Base-by-base conservation (phyloP, 1,140 invertebrate species). In the Laupala kohalensis region DNA sequence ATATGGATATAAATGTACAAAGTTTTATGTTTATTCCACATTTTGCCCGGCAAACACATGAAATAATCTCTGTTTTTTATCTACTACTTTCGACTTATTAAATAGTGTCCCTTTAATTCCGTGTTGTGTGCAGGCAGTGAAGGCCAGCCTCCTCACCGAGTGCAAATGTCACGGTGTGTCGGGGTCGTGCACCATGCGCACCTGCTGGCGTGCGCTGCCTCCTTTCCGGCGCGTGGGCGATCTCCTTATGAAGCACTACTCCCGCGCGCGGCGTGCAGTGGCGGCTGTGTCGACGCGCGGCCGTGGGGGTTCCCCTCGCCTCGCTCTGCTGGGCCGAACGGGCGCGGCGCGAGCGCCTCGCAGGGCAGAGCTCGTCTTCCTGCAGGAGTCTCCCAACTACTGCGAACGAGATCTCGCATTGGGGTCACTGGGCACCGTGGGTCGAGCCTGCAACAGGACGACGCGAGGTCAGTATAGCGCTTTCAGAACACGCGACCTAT, bases 161-260 rank as follows among this genome's bases (percentile, higher is more conserved):
- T 97, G 95, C 84, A 97, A 96, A 81, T 98, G 96, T 80, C 96
- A 98, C 80, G 96, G 96, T 5, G 94, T 98, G 25, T 96, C 94
- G 69, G 96, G 96, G 2, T 95, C 94, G 69, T 98, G 96, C 79
- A 93, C 93, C 0, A 86, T 97, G 81, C 90, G 92, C 78, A 98
- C 95, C 4, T 98, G 96, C 80, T 98, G 96, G 96, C 87, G 89
- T 78, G 93, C 92, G 25, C 83, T 96, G 78, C 92, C 92, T 25
- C 88, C 89, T 26, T 97, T 97, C 84, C 85, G 89, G 69, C 84
- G 88, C 76, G 89, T 97, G 64, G 94, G 93, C 26, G 89, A 92
- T 75, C 88, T 87, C 71, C 84, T 97, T 27, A 89, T 92, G 84
- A 87, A 87, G 72, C 92, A 92, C 78, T 96, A 96, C 82, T 87